These are phyloP conservation scores for Gallinago solitaria DNA, from an alignment of 2,797 vertebrate genomes.

Conservation along the genomic window DNA sequence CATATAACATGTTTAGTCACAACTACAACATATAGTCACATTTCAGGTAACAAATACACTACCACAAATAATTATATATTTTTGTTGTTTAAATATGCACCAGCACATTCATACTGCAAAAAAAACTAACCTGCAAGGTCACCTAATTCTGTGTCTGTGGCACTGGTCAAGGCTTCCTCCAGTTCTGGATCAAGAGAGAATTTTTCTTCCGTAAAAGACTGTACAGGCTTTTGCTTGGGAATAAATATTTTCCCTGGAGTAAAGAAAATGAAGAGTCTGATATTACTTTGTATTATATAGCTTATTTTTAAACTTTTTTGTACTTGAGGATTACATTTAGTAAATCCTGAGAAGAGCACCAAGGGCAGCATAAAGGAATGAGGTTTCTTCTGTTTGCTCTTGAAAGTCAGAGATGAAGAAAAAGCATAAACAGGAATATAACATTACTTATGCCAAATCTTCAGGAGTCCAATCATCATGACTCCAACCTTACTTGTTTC, in stretches of 20 bases:
- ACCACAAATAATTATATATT: neutral
- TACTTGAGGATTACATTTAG: neutral
- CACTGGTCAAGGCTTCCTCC: slow-evolving; percentile 95
- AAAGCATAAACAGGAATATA: neutral
- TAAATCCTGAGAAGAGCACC: neutral
- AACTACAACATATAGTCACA: neutral
- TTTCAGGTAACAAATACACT: neutral
- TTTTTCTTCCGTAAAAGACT: slow-evolving; percentile 85
- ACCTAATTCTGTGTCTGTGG: slow-evolving; percentile 93
- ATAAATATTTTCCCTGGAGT: slow-evolving; percentile 86
- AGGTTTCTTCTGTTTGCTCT: neutral
- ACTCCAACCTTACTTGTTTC: neutral
- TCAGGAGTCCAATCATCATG: neutral
- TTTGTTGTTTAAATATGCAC: neutral
- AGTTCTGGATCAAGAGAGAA: slow-evolving; percentile 94
- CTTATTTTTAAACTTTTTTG: neutral
- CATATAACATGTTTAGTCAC: neutral
- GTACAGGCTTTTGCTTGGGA: slow-evolving; percentile 90
- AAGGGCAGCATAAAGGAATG: neutral
- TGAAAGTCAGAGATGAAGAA: neutral
- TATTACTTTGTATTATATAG: neutral
- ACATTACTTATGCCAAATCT: neutral
- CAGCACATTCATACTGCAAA: neutral
- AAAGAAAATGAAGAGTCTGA: neutral
- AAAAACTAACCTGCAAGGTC: slow-evolving; percentile 90